Percentiles rank a stretch among this genome's conserved stretches.
Conservation (phyloP, 2,888 invertebrate genomes). For the Branchipolynoe longqiensis region DNA sequence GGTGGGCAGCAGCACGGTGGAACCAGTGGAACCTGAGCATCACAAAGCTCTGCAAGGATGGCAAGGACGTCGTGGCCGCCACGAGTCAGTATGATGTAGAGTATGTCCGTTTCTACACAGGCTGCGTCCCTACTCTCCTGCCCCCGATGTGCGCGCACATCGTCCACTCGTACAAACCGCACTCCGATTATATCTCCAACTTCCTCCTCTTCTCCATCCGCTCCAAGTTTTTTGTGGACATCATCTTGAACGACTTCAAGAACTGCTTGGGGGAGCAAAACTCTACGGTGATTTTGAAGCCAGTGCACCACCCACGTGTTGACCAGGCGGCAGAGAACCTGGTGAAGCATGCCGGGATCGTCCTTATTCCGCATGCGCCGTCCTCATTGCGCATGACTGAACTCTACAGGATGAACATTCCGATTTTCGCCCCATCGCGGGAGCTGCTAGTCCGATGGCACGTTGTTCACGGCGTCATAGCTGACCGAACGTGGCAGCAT, state of each 20-base stretch:
- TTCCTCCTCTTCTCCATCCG: constrained; percentile 25
- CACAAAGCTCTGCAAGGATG: neutral
- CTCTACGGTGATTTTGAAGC: neutral
- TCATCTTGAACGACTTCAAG: neutral
- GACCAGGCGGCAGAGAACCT: constrained; percentile 14
- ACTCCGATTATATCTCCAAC: neutral
- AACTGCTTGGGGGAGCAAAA: neutral
- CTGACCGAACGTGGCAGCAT: neutral
- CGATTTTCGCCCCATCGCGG: constrained; percentile 21
- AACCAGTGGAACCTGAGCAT: constrained; percentile 32
- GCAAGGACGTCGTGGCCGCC: constrained; percentile 42
- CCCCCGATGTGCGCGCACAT: neutral
- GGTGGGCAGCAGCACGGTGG: constrained; percentile 2
- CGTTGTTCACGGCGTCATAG: neutral
- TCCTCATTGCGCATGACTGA: constrained; percentile 29
- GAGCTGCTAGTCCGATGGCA: constrained; percentile 26
- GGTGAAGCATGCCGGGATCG: neutral
- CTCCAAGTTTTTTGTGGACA: neutral
- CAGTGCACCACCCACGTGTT: neutral
- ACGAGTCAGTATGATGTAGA: constrained; percentile 58
- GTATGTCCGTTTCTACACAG: constrained; percentile 34
- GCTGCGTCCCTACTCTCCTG: neutral
- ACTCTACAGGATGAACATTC: constrained; percentile 44
- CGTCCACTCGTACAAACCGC: neutral
- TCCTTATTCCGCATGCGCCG: neutral